Evolutionary conservation across 1,140 invertebrate genomes (phyloP).

Genomic region (Delia radicum): DNA sequence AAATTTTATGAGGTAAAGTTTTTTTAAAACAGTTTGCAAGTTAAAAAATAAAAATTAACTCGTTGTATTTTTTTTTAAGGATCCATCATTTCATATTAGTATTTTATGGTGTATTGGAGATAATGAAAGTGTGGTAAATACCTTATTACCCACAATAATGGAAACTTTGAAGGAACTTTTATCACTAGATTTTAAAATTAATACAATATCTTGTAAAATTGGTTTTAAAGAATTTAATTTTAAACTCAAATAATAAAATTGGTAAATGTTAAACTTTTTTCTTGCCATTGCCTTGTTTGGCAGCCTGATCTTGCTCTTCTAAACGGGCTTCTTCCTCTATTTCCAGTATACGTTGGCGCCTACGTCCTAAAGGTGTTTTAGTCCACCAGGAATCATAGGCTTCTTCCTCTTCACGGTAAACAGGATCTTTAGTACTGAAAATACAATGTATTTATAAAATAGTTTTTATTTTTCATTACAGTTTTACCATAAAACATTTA

Average conservation of each 20-base stretch:
- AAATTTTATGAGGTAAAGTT: conserved; percentile 39
- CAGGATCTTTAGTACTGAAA: conserved; percentile 56
- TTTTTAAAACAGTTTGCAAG: no score
- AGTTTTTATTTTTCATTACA: not conserved
- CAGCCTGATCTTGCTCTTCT: conserved; percentile 56
- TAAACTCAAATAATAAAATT: conserved; percentile 38
- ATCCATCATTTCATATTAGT: conserved; percentile 48
- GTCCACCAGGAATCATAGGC: conserved; percentile 65
- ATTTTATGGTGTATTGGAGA: conserved; percentile 50
- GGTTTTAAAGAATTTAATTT: conserved; percentile 58
- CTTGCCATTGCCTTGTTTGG: conserved; percentile 51
- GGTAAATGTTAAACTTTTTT: conserved; percentile 33
- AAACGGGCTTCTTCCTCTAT: conserved; percentile 58
- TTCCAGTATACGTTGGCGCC: conserved; percentile 65
- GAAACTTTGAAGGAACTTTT: conserved; percentile 33
- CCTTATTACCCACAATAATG: conserved; percentile 31
- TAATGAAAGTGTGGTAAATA: conserved; percentile 31
- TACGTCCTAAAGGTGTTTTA: conserved; percentile 60
- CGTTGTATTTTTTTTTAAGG: conserved; percentile 26
- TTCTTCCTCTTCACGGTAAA: conserved; percentile 61
- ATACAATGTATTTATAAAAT: no score
- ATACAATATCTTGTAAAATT: conserved; percentile 54
- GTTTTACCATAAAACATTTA: conserved; percentile 72
- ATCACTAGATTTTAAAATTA: conserved; percentile 45
- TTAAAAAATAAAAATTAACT: not conserved